Conservation (phyloP, 2,113 vertebrate species). For the Gymnorhina tibicen region DNA sequence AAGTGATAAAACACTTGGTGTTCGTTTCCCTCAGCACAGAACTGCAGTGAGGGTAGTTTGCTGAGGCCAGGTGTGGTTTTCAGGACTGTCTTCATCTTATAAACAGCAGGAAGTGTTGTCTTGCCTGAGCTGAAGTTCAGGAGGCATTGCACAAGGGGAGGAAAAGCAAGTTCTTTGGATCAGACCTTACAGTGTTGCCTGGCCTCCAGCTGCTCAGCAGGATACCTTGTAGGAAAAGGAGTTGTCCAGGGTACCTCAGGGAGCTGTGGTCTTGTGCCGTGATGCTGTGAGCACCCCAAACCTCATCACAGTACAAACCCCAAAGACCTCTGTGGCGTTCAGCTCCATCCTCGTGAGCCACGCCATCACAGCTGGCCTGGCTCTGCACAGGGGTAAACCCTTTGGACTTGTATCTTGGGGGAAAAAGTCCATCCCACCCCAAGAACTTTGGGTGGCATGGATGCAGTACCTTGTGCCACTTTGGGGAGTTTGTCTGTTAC, state of each 20-base stretch:
- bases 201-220: neutral
- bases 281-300: no score
- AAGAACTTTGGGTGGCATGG: neutral
- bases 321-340: neutral
- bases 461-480: neutral
- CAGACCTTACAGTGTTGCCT: neutral
- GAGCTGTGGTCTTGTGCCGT: neutral
- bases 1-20: neutral
- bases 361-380: neutral
- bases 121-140: neutral
- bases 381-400: neutral
- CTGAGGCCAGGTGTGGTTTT: neutral
- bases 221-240: rapidly evolving
- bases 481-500: neutral
- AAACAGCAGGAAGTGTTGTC: neutral
- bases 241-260: neutral
- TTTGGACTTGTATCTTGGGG: neutral
- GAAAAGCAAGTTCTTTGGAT: neutral
- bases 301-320: neutral
- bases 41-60: neutral
- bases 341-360: neutral
- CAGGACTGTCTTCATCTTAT: neutral
- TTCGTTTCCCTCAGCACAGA: neutral
- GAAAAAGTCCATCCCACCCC: neutral
- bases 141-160: neutral